Conservation (phyloP, 2,113 vertebrate genomes). For the Cyphomyrus discorhynchus region DNA sequence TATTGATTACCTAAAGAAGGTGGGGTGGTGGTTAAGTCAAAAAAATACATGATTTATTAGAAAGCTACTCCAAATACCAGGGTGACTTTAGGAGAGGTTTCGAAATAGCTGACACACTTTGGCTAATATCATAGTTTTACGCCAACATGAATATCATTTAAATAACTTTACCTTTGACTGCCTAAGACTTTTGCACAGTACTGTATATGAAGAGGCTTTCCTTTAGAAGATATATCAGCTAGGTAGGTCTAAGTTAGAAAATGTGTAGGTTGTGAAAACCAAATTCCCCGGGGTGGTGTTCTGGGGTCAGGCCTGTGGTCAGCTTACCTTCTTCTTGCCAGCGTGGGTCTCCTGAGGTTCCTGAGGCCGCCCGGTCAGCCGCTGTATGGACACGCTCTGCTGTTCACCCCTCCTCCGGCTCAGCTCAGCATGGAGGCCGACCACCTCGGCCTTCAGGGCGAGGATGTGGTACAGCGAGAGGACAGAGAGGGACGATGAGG, state of each 20-base stretch:
- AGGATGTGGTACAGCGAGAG: conserved; percentile 71
- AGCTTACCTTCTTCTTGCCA: background rate
- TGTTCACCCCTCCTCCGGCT: conserved; percentile 47
- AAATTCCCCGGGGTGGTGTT: background rate
- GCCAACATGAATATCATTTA: background rate
- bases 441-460: conserved; percentile 74
- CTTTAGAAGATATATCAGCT: background rate
- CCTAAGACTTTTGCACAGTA: background rate
- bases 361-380: background rate
- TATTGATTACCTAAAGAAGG: background rate
- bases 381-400: conserved; percentile 35
- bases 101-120: background rate
- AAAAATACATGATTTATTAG: background rate
- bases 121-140: background rate
- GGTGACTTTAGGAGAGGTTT: background rate
- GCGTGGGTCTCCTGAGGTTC: background rate
- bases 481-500: conserved; percentile 65
- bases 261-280: background rate
- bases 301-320: background rate
- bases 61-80: background rate
- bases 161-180: background rate
- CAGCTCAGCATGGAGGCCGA: conserved; percentile 60
- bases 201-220: background rate
- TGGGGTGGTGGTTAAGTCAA: background rate
- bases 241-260: background rate